A percentile compares a stretch with the other conserved stretches of the same genome.
Evolutionary conservation across 1,140 invertebrate genomes (phyloP).

Genomic region (Drosophila pruinosa): DNA sequence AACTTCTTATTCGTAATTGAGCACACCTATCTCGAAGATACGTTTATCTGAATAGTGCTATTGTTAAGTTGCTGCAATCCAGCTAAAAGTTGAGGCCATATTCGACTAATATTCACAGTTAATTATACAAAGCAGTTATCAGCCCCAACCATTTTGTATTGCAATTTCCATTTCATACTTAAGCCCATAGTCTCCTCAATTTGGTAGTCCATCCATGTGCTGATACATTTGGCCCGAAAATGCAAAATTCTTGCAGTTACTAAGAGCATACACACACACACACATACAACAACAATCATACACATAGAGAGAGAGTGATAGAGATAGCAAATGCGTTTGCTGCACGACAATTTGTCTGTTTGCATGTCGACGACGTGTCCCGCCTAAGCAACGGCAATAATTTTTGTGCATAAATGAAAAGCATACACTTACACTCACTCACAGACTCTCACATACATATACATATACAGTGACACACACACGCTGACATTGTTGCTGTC

Average conservation of each 20-base stretch:
- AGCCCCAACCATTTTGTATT: conserved; percentile 10
- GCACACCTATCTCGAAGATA: no score
- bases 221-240: not conserved
- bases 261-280: conserved; percentile 17
- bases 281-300: not conserved
- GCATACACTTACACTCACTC: conserved; percentile 51
- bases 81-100: not conserved
- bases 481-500: conserved; percentile 16
- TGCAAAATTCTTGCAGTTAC: conserved; percentile 27
- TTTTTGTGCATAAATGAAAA: conserved; percentile 81
- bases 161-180: conserved; percentile 9
- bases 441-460: conserved; percentile 1
- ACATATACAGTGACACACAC: not conserved
- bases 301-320: not conserved
- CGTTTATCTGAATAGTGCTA: no score
- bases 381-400: conserved; percentile 78
- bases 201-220: conserved; percentile 4
- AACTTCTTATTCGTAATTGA: no score
- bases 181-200: conserved; percentile 25
- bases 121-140: conserved; percentile 42
- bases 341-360: conserved; percentile 77
- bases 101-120: conserved; percentile 25
- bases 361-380: conserved; percentile 66
- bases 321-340: conserved; percentile 47
- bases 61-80: not conserved